Evolutionary conservation across 2,113 vertebrate genomes (phyloP).

Genomic region (Lophotis ruficrista): DNA sequence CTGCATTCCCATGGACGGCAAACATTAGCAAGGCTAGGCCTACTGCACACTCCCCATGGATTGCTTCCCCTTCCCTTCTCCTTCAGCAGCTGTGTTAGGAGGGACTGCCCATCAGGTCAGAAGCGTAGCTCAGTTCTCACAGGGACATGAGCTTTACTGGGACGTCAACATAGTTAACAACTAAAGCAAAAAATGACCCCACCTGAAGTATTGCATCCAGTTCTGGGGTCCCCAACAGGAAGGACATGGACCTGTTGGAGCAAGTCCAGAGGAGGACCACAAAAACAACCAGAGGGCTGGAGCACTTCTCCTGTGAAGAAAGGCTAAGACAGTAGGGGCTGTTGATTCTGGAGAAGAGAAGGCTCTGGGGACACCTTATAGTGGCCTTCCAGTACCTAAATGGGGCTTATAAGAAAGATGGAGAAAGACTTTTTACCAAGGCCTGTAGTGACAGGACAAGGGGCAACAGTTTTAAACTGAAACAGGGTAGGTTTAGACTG

Average conservation of each 20-base stretch:
- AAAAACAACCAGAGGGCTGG: background rate
- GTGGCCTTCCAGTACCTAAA: background rate
- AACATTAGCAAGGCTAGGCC: background rate
- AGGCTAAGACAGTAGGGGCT: background rate
- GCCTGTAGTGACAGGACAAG: background rate
- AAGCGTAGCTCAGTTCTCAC: rapidly evolving
- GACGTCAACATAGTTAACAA: background rate
- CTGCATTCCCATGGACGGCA: background rate
- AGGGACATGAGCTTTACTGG: background rate
- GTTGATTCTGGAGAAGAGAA: background rate
- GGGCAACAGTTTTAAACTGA: background rate
- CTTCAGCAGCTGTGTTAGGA: background rate
- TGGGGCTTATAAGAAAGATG: background rate
- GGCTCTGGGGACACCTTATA: background rate
- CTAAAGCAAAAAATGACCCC: background rate
- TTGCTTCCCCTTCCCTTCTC: background rate
- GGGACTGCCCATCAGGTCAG: background rate
- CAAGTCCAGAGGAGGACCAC: background rate
- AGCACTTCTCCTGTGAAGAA: background rate
- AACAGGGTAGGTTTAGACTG: background rate
- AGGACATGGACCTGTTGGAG: background rate
- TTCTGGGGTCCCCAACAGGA: background rate
- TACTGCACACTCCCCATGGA: background rate
- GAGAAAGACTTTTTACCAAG: background rate
- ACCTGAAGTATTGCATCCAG: background rate